A percentile compares a stretch with the other conserved stretches of the same genome.
Conservation (phyloP, 2,113 vertebrate genomes). For the Plectropomus leopardus region DNA sequence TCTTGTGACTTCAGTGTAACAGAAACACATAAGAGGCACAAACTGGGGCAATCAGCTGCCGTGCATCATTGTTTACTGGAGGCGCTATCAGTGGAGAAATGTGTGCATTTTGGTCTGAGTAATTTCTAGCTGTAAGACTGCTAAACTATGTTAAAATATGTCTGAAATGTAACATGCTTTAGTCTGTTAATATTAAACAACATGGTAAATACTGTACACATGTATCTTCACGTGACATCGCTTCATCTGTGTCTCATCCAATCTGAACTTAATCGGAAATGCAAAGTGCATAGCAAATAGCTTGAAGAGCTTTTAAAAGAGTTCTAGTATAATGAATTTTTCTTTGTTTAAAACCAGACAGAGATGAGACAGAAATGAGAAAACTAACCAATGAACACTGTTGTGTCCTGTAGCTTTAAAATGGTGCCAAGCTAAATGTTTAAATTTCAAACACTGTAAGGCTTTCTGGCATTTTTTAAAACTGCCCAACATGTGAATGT, state of each 20-base stretch:
- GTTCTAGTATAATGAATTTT: background rate
- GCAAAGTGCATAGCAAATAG: slow-evolving; percentile 16
- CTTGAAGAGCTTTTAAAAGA: background rate
- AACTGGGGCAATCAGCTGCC: background rate
- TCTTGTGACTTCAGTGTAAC: background rate
- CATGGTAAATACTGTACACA: slow-evolving; percentile 22
- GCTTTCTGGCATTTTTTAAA: slow-evolving; percentile 26
- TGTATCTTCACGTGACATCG: background rate
- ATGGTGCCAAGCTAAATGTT: slow-evolving; percentile 16
- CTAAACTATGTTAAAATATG: background rate
- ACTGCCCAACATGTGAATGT: slow-evolving; percentile 24
- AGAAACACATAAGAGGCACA: background rate
- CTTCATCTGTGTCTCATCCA: background rate
- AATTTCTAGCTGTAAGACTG: background rate
- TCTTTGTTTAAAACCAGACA: slow-evolving; percentile 12
- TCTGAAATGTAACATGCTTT: background rate
- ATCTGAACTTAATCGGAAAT: background rate
- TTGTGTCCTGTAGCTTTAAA: background rate
- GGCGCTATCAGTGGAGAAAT: background rate
- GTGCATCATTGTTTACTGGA: background rate
- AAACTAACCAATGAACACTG: slow-evolving; percentile 9
- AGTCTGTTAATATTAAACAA: background rate
- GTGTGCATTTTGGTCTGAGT: background rate
- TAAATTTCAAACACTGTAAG: slow-evolving; percentile 13
- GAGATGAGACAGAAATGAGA: background rate